These are phyloP conservation scores for Latrodectus hesperus DNA, from an alignment of 2,888 invertebrate species.

Conservation along the genomic window DNA sequence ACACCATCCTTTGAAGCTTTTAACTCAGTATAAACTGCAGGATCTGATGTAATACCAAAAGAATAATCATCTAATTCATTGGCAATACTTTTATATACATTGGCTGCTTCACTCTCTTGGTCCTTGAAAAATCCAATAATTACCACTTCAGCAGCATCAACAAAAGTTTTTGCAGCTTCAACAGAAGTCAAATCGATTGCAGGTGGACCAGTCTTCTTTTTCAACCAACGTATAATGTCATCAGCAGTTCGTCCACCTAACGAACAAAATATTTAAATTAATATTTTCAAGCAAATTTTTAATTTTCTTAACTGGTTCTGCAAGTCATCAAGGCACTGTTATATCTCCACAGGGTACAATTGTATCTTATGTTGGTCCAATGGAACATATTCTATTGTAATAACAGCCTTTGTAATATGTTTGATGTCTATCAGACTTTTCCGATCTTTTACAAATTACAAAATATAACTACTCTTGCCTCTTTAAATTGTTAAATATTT, in stretches of 20 bases:
- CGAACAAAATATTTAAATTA: no score
- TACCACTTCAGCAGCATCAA: slow-evolving; percentile 86
- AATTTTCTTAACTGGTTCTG: no score
- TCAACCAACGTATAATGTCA: slow-evolving; percentile 94
- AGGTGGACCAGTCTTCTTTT: slow-evolving; percentile 97
- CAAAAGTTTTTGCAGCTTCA: slow-evolving; percentile 88
- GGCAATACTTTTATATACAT: slow-evolving; percentile 88
- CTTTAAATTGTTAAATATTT: no score
- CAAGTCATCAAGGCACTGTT: no score
- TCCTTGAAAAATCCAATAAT: slow-evolving; percentile 89
- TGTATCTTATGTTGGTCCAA: no score
- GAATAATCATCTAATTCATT: slow-evolving; percentile 88
- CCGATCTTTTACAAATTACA: no score
- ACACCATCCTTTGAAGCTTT: slow-evolving; percentile 86
- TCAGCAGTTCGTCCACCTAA: slow-evolving; percentile 91
- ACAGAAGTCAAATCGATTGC: slow-evolving; percentile 86
- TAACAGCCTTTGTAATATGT: no score
- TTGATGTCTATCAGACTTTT: no score
- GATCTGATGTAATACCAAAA: slow-evolving; percentile 89
- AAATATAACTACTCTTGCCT: no score
- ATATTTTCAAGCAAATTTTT: no score
- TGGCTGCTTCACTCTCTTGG: slow-evolving; percentile 85
- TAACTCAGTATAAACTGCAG: slow-evolving; percentile 86
- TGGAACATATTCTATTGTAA: no score
- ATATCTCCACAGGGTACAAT: no score